phyloP scores from a whole-genome alignment of 2,113 vertebrate genomes.

The Colinus virginianus region DNA sequence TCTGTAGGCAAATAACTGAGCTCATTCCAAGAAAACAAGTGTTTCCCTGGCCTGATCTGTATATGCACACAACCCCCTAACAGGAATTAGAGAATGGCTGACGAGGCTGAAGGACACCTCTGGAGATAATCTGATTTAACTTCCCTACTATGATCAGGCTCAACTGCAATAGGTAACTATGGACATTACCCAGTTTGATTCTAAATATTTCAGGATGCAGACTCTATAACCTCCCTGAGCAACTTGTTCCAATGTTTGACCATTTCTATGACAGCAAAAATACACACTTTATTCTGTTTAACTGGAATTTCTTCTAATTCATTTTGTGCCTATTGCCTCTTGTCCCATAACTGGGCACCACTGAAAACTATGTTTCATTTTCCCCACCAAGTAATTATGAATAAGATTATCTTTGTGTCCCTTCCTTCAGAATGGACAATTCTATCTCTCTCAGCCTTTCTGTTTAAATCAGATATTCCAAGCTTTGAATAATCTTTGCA shows the following conservation, averaged over 20 bases:
- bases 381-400: neutral
- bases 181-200: neutral
- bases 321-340: neutral
- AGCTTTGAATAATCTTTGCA: neutral
- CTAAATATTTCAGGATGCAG: neutral
- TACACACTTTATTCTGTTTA: neutral
- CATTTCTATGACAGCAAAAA: neutral
- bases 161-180: neutral
- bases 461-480: neutral
- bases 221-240: neutral
- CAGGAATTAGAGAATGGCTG: neutral
- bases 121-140: neutral
- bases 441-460: neutral
- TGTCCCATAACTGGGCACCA: neutral
- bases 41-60: neutral
- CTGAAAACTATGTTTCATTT: neutral
- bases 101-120: neutral
- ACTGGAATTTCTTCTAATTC: neutral
- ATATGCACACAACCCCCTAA: rapidly evolving
- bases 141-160: neutral
- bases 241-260: neutral
- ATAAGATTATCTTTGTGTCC: rapidly evolving
- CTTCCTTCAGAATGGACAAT: neutral
- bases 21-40: neutral
- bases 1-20: neutral